A percentile compares a stretch with the other conserved stretches of the same genome.
Conservation (phyloP, 1,140 invertebrate species). For the Leptopilina clavipes region DNA sequence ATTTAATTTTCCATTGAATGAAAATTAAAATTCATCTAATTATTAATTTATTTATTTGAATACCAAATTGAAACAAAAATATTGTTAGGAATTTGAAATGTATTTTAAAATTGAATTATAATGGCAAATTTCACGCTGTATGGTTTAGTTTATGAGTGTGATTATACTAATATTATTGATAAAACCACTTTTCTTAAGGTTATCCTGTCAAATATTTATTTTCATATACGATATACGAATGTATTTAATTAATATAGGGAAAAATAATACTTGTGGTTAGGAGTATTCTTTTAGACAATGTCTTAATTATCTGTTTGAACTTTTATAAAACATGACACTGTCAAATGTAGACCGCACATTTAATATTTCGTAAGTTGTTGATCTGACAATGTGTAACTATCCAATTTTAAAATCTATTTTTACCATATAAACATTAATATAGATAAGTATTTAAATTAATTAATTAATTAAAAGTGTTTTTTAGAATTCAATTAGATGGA, state of each 20-base stretch:
- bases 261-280: neutral
- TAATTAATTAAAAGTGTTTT: too few relatives aligned
- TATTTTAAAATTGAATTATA: neutral
- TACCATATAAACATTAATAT: neutral
- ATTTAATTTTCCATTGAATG: too few relatives aligned
- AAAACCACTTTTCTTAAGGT: neutral
- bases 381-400: neutral
- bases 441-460: neutral
- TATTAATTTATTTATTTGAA: too few relatives aligned
- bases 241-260: neutral
- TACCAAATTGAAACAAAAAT: too few relatives aligned
- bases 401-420: neutral
- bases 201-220: neutral
- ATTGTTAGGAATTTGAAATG: neutral
- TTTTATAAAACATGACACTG: neutral
- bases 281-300: neutral
- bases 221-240: neutral
- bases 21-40: too few relatives aligned
- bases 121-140: neutral
- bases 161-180: neutral
- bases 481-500: too few relatives aligned
- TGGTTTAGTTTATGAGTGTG: neutral
- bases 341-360: conserved; percentile 8
- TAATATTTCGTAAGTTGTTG: conserved; percentile 21
- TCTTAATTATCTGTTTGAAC: neutral